Base-by-base conservation (phyloP, 2,113 vertebrate species). In the Gracilinanus agilis region DNA sequence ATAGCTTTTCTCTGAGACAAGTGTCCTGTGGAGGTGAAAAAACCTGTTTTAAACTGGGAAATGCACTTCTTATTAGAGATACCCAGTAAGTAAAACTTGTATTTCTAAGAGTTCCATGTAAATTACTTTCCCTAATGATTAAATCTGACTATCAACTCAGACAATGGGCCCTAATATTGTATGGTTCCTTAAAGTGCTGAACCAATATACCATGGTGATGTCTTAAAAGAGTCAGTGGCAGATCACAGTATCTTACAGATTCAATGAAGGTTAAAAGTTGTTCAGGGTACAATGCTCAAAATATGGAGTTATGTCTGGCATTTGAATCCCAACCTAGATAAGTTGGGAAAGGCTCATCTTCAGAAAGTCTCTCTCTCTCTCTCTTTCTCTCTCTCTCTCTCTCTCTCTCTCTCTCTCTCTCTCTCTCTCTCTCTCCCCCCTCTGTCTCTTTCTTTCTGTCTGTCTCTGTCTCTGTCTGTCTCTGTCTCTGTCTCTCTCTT, bases 21-120 rank as follows among this genome's bases (percentile, higher is more conserved):
- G 98, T 99, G 54, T 98, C 99, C 34, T 98, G 99, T 95, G 98
- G 98, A 96, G 98, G 99, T 88, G 99, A 99, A 97, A 98, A 99
- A 97, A 95, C 98, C 16, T 99, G 99, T 54, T 99, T 99, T 98
- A 99, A 99, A 95, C 98, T 99, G 96, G 99, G 99, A 97, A 99
- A 98, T 12, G 98, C 98, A 49, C 99, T 99, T 91, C 99, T 99
- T 83, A 97, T 99, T 96, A 98, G 97, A 98, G 97, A 99, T 12
- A 98, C 98, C 53, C 97, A 96, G 99, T 99, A 97, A 98, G 99
- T 98, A 97, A 98, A 96, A 90, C 29, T 61, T 7, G 1, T 88
- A 90, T 96, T 95, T 94, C 24, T 94, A 90, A 91, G n/a, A 94
- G 58, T 91, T 75, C 0, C 29, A 56, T 3, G 88, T n/a, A 53